These are phyloP conservation scores for Myotis findleyi DNA, from an alignment of 2,797 vertebrate species.

Conservation along the genomic window DNA sequence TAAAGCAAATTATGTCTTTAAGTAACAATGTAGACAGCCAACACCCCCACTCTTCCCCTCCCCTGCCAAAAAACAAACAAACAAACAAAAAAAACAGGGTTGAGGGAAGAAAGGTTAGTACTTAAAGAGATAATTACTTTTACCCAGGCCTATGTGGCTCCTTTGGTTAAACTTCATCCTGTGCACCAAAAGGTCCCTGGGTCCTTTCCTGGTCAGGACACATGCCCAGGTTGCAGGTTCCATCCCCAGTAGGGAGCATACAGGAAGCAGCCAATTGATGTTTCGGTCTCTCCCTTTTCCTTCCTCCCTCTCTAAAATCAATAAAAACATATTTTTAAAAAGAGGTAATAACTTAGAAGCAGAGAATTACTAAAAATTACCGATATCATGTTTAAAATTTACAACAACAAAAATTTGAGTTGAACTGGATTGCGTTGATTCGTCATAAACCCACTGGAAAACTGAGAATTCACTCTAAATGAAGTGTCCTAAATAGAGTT, in stretches of 20 bases:
- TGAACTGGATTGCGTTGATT: not conserved
- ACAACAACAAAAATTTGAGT: not conserved
- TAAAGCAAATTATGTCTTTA: not conserved
- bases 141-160: not conserved
- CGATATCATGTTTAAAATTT: slow-evolving; percentile 35
- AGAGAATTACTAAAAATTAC: not conserved
- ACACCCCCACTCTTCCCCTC: not conserved
- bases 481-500: not conserved
- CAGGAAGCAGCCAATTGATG: not conserved
- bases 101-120: not conserved
- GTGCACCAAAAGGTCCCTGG: not conserved
- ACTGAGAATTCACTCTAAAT: not conserved
- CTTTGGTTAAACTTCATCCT: not conserved
- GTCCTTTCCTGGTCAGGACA: not conserved
- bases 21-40: not conserved
- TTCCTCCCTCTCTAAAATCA: not conserved
- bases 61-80: not conserved
- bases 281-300: not conserved
- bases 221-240: not conserved
- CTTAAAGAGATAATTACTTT: not conserved
- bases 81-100: not conserved
- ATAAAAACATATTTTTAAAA: not conserved
- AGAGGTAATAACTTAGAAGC: not conserved
- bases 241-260: not conserved
- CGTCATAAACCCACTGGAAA: not conserved